Evolutionary conservation across 2,113 vertebrate species (phyloP).

Genomic region (Morone chrysops): DNA sequence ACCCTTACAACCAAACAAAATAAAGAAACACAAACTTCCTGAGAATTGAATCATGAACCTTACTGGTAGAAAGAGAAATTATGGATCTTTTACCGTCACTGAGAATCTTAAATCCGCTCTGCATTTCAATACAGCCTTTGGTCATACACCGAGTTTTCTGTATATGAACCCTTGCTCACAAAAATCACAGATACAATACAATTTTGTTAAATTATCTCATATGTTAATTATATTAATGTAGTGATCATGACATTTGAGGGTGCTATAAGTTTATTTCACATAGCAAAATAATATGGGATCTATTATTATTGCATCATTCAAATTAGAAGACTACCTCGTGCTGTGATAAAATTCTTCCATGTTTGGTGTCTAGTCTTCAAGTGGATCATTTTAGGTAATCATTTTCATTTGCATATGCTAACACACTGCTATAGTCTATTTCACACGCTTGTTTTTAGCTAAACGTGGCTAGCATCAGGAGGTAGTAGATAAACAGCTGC

Average conservation of each 20-base stretch:
- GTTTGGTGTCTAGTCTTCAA: conserved; percentile 78
- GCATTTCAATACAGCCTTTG: conserved; percentile 43
- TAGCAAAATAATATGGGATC: conserved; percentile 77
- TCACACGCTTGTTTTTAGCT: conserved; percentile 51
- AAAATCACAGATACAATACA: conserved; percentile 78
- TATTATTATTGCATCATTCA: conserved; percentile 84
- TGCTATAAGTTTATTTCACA: conserved; percentile 61
- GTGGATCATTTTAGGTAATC: conserved; percentile 60
- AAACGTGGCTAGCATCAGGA: conserved; percentile 76
- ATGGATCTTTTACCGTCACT: conserved; percentile 66
- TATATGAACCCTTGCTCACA: conserved; percentile 60
- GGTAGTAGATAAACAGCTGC: conserved; percentile 82
- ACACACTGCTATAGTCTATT: conserved; percentile 57
- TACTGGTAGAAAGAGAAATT: conserved; percentile 87
- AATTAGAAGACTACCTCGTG: conserved; percentile 79
- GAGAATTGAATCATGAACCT: conserved; percentile 94
- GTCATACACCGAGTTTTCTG: conserved; percentile 37
- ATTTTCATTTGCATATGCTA: conserved; percentile 78
- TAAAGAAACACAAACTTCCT: conserved; percentile 90
- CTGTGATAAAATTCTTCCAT: conserved; percentile 75
- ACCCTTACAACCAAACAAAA: conserved; percentile 33
- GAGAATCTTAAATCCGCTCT: conserved; percentile 69
- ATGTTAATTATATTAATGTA: conserved; percentile 72
- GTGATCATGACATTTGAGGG: conserved; percentile 66
- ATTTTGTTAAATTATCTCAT: conserved; percentile 74